phyloP scores from a whole-genome alignment of 2,888 invertebrate species.

The Ormyrus nitidulus region DNA sequence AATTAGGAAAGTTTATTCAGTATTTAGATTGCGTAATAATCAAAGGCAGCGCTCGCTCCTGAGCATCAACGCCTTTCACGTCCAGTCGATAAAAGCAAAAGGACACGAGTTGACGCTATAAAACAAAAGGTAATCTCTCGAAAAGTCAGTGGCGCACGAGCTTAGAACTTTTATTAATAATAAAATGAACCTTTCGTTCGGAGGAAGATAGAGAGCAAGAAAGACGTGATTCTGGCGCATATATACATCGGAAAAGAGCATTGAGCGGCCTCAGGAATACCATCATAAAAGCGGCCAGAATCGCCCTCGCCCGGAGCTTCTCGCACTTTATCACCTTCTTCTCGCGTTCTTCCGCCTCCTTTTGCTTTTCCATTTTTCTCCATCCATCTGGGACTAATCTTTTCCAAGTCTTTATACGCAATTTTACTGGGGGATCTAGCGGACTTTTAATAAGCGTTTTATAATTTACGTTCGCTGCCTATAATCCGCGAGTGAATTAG shows the following conservation, averaged over 20 bases:
- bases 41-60: neutral
- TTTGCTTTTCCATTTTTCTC: constrained; percentile 40
- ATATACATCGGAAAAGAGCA: neutral
- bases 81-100: too few species aligned
- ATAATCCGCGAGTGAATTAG: constrained; percentile 46
- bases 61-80: neutral
- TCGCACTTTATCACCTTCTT: constrained; percentile 44
- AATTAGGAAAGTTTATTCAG: too few species aligned
- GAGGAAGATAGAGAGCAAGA: constrained; percentile 35
- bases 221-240: constrained; percentile 1
- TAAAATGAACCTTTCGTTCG: constrained; percentile 5
- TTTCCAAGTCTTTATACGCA: constrained; percentile 10
- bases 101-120: too few species aligned
- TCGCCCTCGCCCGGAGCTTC: constrained; percentile 28
- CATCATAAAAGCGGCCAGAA: constrained; percentile 47
- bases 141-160: too few species aligned
- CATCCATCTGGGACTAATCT: constrained; percentile 12
- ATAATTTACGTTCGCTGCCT: constrained; percentile 45
- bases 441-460: constrained; percentile 16
- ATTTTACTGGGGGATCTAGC: neutral
- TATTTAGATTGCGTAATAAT: too few species aligned
- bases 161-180: constrained; percentile 23
- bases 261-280: constrained; percentile 31
- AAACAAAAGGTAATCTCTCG: too few species aligned
- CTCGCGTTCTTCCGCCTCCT: constrained; percentile 35